phyloP scores from a whole-genome alignment of 2,797 vertebrate genomes.

The Sebastes kiyomatsui region DNA sequence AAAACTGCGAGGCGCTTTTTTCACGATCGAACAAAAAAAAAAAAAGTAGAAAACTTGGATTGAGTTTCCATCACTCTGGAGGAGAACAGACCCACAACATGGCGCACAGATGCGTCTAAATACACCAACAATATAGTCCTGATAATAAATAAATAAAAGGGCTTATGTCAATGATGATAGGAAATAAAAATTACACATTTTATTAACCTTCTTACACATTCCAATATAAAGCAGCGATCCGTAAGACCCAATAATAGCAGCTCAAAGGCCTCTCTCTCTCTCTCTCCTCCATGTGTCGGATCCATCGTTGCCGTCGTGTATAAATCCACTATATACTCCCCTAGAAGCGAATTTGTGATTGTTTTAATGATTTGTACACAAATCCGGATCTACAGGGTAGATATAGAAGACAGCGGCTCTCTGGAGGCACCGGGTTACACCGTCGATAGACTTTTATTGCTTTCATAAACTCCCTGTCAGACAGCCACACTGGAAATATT shows the following conservation, averaged over 20 bases:
- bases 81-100: not conserved
- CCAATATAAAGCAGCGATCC: not conserved
- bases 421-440: slow-evolving; percentile 52
- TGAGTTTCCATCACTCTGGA: not conserved
- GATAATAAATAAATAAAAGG: not conserved
- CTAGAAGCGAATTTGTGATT: slow-evolving; percentile 99
- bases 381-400: slow-evolving; percentile 99
- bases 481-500: slow-evolving; percentile 30
- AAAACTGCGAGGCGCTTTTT: not conserved
- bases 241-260: not conserved
- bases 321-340: slow-evolving; percentile 99
- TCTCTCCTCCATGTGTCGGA: slow-evolving; percentile 11
- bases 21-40: slow-evolving; percentile 12
- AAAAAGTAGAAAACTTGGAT: not conserved
- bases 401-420: slow-evolving; percentile 99
- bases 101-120: not conserved
- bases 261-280: slow-evolving; percentile 26
- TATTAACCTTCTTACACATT: not conserved
- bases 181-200: not conserved
- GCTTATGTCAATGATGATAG: not conserved
- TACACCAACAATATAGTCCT: not conserved
- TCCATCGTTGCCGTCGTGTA: slow-evolving; percentile 87
- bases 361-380: slow-evolving; percentile 92
- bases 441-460: slow-evolving; percentile 38
- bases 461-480: slow-evolving; percentile 49